phyloP scores from a whole-genome alignment of 2,113 vertebrate genomes.

The Machaerirhynchus nigripectus region DNA sequence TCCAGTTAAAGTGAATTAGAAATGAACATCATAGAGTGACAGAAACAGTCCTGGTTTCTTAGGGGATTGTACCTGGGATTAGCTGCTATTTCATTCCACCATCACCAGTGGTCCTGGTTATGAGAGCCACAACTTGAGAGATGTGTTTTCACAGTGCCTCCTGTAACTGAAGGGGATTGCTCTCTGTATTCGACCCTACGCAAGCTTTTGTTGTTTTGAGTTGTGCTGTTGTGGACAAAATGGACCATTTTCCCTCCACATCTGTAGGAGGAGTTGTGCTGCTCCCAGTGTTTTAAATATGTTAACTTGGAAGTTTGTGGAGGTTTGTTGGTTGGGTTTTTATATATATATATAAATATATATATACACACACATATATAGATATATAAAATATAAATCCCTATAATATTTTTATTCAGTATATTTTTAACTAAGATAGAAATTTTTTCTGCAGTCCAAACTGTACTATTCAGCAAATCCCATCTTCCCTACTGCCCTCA shows the following conservation, averaged over 20 bases:
- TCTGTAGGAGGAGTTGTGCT: not conserved
- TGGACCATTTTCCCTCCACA: not conserved
- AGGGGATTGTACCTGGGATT: not conserved
- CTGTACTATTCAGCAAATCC: not conserved
- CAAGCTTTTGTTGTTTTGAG: not conserved
- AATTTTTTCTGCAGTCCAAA: not conserved
- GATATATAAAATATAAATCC: not conserved
- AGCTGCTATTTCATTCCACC: not conserved
- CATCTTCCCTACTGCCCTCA: rapidly evolving
- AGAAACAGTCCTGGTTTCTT: not conserved
- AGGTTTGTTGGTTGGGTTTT: not conserved
- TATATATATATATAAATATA: too few relatives aligned
- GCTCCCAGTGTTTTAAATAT: not conserved
- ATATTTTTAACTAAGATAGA: not conserved
- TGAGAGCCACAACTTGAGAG: not conserved
- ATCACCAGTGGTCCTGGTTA: not conserved
- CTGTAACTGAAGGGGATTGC: not conserved
- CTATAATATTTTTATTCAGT: not conserved
- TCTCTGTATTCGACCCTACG: not conserved
- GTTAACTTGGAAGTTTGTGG: not conserved
- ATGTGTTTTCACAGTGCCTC: not conserved
- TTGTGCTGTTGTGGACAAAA: not conserved
- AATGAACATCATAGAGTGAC: not conserved
- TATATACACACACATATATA: too few relatives aligned
- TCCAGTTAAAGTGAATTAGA: not conserved